Evolutionary conservation across 2,888 invertebrate species (phyloP).

Genomic region (Tachina fera): DNA sequence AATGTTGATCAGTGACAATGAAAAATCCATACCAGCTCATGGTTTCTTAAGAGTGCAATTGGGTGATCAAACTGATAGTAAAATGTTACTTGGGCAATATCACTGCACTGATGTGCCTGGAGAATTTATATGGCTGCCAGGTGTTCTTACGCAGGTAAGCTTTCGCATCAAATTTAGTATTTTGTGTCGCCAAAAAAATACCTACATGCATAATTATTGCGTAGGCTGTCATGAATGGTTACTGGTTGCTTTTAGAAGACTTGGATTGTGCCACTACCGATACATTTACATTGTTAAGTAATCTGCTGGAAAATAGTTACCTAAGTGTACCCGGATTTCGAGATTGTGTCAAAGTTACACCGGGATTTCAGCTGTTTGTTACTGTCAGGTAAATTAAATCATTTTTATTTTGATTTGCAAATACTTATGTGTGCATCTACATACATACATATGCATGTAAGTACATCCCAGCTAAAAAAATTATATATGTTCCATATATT

Average conservation of each 20-base stretch:
- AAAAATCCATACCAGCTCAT: constrained; percentile 75
- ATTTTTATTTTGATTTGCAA: background rate
- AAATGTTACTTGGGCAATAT: constrained; percentile 92
- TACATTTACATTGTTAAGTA: constrained; percentile 93
- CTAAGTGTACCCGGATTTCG: constrained; percentile 95
- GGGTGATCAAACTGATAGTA: constrained; percentile 98
- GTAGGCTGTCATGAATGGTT: constrained; percentile 90
- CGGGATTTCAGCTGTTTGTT: constrained; percentile 96
- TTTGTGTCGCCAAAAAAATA: background rate
- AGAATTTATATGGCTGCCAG: constrained; percentile 98
- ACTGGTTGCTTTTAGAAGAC: constrained; percentile 97
- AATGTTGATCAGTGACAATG: constrained; percentile 53
- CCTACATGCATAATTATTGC: background rate
- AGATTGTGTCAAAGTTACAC: constrained; percentile 90
- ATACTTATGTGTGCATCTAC: too few relatives aligned
- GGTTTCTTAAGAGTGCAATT: constrained; percentile 93
- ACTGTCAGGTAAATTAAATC: constrained; percentile 88
- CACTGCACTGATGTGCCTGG: constrained; percentile 98
- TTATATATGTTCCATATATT: too few relatives aligned
- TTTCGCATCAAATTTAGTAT: background rate
- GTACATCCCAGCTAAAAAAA: too few relatives aligned
- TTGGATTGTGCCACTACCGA: constrained; percentile 97
- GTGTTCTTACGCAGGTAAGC: constrained; percentile 92
- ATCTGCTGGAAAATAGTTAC: constrained; percentile 91
- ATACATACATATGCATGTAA: too few relatives aligned